Percentiles rank a stretch among this genome's conserved stretches.
Evolutionary conservation across 1,140 invertebrate species (phyloP).

Genomic region (Idris sp.): DNA sequence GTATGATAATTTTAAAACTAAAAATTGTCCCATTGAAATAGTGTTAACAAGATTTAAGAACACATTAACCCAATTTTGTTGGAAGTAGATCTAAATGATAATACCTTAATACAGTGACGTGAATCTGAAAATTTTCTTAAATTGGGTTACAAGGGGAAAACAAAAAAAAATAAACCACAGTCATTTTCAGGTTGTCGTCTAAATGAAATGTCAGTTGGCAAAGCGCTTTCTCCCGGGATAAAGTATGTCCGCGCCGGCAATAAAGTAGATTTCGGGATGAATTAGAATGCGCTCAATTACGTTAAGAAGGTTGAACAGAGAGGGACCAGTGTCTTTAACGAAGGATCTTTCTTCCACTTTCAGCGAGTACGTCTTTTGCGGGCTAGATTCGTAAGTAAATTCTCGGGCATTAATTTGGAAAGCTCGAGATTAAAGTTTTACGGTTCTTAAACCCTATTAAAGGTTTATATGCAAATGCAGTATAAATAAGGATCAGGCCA

Average conservation of each 20-base stretch:
- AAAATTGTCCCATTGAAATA: no score
- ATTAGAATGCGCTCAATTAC: slow-evolving; percentile 58
- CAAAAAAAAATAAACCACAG: slow-evolving; percentile 1
- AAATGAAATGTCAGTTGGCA: slow-evolving; percentile 20
- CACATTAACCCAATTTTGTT: slow-evolving; percentile 7
- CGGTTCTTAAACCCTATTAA: slow-evolving; percentile 50
- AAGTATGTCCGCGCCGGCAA: slow-evolving; percentile 31
- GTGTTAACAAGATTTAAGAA: not conserved
- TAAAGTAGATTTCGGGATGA: slow-evolving; percentile 49
- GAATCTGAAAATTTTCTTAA: no score
- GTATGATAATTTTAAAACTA: no score
- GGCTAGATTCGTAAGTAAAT: slow-evolving; percentile 42
- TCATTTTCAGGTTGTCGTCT: slow-evolving; percentile 7
- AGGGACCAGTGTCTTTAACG: slow-evolving; percentile 41
- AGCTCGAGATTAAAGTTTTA: slow-evolving; percentile 50
- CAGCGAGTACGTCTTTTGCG: slow-evolving; percentile 39
- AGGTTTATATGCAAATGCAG: slow-evolving; percentile 47
- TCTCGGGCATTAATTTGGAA: slow-evolving; percentile 43
- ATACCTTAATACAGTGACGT: no score
- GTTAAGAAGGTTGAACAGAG: slow-evolving; percentile 45
- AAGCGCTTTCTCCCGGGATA: slow-evolving; percentile 5
- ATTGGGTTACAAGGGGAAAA: not conserved
- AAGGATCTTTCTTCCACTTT: slow-evolving; percentile 28
- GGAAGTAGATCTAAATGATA: not conserved
- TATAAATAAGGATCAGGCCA: slow-evolving; percentile 50